These are phyloP conservation scores for Eilema caniola DNA, from an alignment of 2,888 invertebrate genomes.

Conservation along the genomic window DNA sequence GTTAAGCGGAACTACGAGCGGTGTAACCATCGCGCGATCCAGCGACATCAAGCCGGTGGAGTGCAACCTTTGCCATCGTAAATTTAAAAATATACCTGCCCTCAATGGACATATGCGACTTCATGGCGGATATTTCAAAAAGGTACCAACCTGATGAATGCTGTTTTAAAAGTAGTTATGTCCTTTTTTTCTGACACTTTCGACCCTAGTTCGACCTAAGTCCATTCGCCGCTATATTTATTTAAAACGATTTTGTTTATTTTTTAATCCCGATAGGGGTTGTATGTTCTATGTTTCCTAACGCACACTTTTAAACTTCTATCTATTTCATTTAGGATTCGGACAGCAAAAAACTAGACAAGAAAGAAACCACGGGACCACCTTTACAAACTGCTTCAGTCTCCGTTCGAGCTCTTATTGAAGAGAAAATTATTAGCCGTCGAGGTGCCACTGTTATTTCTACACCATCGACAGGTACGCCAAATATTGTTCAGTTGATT, in stretches of 20 bases:
- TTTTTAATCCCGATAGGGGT: too few species aligned
- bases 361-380: slow-evolving; percentile 93
- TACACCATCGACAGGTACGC: slow-evolving; percentile 65
- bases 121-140: slow-evolving; percentile 98
- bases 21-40: slow-evolving; percentile 68
- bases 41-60: slow-evolving; percentile 95
- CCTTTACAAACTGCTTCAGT: slow-evolving; percentile 97
- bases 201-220: too few species aligned
- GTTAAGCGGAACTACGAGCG: slow-evolving; percentile 60
- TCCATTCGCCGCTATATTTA: too few species aligned
- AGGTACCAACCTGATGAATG: slow-evolving; percentile 84
- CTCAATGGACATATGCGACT: slow-evolving; percentile 99
- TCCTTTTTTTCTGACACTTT: too few species aligned
- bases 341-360: slow-evolving; percentile 94
- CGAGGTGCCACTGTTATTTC: slow-evolving; percentile 86
- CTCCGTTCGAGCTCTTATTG: slow-evolving; percentile 95
- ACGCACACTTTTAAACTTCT: slow-evolving; percentile 5
- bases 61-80: slow-evolving; percentile 97
- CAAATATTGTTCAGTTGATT: background rate
- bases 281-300: too few species aligned
- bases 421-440: slow-evolving; percentile 97
- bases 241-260: too few species aligned
- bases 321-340: slow-evolving; percentile 87
- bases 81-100: slow-evolving; percentile 99
- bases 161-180: background rate